Evolutionary conservation across 2,888 invertebrate species (phyloP).

Genomic region (Ormia ochracea): DNA sequence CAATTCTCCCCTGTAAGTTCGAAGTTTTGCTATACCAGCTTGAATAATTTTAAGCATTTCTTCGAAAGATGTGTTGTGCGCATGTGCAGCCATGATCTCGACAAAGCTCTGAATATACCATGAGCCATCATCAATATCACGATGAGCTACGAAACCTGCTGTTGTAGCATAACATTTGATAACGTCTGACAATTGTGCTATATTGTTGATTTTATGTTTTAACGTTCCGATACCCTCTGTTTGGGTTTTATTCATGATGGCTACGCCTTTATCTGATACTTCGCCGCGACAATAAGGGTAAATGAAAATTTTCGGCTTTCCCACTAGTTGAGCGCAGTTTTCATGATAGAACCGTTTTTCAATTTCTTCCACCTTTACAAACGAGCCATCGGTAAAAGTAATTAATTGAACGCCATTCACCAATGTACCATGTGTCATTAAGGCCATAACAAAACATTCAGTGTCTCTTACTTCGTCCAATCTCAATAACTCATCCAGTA

Average conservation of each 20-base stretch:
- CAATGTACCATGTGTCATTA: constrained; percentile 83
- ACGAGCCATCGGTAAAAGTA: constrained; percentile 79
- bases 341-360: constrained; percentile 80
- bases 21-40: constrained; percentile 75
- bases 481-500: constrained; percentile 76
- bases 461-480: constrained; percentile 76
- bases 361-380: constrained; percentile 78
- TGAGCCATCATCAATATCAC: constrained; percentile 80
- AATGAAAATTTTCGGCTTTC: constrained; percentile 85
- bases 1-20: constrained; percentile 72
- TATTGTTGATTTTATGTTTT: constrained; percentile 23
- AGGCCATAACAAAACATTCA: constrained; percentile 82
- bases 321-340: constrained; percentile 78
- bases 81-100: constrained; percentile 81
- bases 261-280: constrained; percentile 71
- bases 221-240: constrained; percentile 53
- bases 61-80: constrained; percentile 81
- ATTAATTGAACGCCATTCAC: constrained; percentile 78
- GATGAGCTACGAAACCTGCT: constrained; percentile 78
- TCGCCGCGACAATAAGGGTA: constrained; percentile 82
- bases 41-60: constrained; percentile 82
- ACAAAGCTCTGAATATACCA: constrained; percentile 86
- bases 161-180: constrained; percentile 83
- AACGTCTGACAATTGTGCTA: constrained; percentile 78
- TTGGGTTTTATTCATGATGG: constrained; percentile 38